phyloP scores from a whole-genome alignment of 2,113 vertebrate genomes.

The Chloroceryle aenea region DNA sequence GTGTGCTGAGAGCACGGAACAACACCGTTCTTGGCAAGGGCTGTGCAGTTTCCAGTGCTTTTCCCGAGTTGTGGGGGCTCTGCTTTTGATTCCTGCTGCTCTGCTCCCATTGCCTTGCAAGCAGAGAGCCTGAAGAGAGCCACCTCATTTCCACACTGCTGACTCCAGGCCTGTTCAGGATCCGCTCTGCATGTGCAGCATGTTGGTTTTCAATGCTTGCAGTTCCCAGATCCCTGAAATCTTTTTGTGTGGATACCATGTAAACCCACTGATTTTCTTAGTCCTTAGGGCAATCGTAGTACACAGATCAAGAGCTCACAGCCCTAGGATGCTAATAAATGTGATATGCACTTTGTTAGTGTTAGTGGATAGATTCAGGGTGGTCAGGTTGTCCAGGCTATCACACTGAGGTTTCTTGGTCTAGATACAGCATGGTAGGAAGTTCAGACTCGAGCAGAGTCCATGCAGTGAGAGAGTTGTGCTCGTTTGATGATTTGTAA shows the following conservation, averaged over 20 bases:
- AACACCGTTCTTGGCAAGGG: background rate
- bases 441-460: background rate
- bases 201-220: background rate
- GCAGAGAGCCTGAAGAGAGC: background rate
- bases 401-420: background rate
- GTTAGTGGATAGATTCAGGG: background rate
- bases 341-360: background rate
- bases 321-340: background rate
- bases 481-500: background rate
- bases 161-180: background rate
- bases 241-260: background rate
- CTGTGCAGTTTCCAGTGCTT: background rate
- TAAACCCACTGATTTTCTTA: background rate
- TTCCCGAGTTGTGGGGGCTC: background rate
- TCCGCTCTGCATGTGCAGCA: constrained; percentile 46
- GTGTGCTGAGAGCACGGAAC: background rate
- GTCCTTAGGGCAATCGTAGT: background rate
- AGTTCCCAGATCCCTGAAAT: background rate
- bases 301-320: background rate
- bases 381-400: background rate
- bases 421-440: background rate
- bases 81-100: background rate
- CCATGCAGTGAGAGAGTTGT: background rate
- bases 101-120: background rate
- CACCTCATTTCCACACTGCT: background rate